Percentiles rank a stretch among this genome's conserved stretches.
Evolutionary conservation across 1,140 invertebrate genomes (phyloP).

Genomic region (Latrodectus geometricus): DNA sequence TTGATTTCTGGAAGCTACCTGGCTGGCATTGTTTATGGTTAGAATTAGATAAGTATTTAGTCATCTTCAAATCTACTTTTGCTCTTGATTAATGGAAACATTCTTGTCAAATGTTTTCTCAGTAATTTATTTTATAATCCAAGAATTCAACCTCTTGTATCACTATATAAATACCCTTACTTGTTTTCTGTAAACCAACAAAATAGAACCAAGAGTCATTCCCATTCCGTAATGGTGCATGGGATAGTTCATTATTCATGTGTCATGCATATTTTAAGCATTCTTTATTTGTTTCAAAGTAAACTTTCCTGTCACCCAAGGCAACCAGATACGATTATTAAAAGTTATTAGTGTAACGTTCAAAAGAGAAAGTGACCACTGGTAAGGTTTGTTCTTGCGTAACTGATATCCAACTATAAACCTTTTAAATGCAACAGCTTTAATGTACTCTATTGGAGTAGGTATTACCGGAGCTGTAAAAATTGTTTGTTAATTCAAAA

Average conservation of each 20-base stretch:
- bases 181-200: slow-evolving; percentile 85
- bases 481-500: too few relatives aligned
- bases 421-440: neutral
- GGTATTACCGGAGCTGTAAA: neutral
- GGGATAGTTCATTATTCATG: slow-evolving; percentile 78
- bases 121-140: neutral
- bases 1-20: too few relatives aligned
- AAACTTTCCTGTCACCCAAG: neutral
- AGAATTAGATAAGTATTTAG: slow-evolving; percentile 68
- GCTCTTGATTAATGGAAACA: neutral
- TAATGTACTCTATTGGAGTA: neutral
- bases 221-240: slow-evolving; percentile 87
- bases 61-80: neutral
- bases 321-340: neutral
- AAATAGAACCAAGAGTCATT: slow-evolving; percentile 80
- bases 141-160: slow-evolving; percentile 8
- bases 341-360: neutral
- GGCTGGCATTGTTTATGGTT: slow-evolving; percentile 89
- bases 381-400: neutral
- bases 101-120: slow-evolving; percentile 32
- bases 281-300: slow-evolving; percentile 13
- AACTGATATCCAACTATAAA: slow-evolving; percentile 4
- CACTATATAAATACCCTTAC: slow-evolving; percentile 61
- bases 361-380: neutral
- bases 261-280: neutral